A percentile compares a stretch with the other conserved stretches of the same genome.
Evolutionary conservation across 1,140 invertebrate species (phyloP).

Genomic region (Camponotus vicinus): DNA sequence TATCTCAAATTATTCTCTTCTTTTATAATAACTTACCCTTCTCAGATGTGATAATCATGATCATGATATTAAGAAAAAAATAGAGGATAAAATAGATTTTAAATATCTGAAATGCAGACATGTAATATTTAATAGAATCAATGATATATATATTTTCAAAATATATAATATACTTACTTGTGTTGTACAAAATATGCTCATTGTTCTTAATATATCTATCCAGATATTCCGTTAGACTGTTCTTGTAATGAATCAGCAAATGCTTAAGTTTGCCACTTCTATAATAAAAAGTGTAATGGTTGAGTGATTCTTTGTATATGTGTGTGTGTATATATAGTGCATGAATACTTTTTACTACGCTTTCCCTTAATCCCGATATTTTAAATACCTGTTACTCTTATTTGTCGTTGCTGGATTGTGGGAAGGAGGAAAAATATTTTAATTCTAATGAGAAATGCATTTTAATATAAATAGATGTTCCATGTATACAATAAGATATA

Average conservation of each 20-base stretch:
- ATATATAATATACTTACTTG: conserved; percentile 39
- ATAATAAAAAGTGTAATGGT: conserved; percentile 54
- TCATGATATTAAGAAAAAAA: conserved; percentile 27
- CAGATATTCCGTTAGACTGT: conserved; percentile 32
- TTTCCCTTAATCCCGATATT: conserved; percentile 57
- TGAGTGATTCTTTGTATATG: conserved; percentile 17
- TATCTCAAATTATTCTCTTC: neutral
- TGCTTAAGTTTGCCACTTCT: neutral
- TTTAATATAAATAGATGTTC: neutral
- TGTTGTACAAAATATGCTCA: conserved; percentile 35
- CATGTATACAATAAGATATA: conserved; percentile 60
- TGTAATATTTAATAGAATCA: neutral
- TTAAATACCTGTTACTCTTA: neutral
- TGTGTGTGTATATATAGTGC: neutral
- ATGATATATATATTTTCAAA: neutral
- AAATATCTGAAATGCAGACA: conserved; percentile 49
- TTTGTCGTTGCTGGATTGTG: neutral
- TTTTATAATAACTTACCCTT: conserved; percentile 51
- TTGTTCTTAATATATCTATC: neutral
- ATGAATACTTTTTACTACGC: conserved; percentile 34
- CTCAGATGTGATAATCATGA: conserved; percentile 13
- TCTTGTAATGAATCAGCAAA: neutral
- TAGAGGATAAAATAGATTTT: conserved; percentile 53
- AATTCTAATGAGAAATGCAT: neutral
- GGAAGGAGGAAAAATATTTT: neutral